These are phyloP conservation scores for Heliocidaris erythrogramma DNA, from an alignment of 35 echinoderm and acorn worm genomes.

Conservation along the genomic window DNA sequence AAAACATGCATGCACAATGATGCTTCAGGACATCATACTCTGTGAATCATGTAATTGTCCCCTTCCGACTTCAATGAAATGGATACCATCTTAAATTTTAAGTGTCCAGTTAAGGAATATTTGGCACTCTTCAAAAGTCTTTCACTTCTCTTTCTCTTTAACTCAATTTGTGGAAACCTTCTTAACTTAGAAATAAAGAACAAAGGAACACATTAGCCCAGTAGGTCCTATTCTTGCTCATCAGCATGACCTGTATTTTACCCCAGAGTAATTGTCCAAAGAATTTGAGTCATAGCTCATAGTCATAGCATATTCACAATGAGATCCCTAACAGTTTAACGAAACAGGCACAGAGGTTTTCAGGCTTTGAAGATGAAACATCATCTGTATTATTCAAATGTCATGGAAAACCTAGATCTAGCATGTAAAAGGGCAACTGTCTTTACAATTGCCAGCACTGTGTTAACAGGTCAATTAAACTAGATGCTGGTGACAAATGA, in stretches of 20 bases:
- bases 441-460: not conserved
- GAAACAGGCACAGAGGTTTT: not conserved
- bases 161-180: not conserved
- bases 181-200: too few relatives aligned
- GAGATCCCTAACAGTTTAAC: not conserved
- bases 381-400: not conserved
- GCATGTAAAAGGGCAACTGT: not conserved
- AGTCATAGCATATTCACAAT: not conserved
- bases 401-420: not conserved
- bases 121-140: not conserved
- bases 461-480: not conserved
- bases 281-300: not conserved
- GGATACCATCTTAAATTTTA: not conserved
- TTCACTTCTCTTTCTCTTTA: not conserved
- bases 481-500: not conserved
- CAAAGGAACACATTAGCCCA: too few relatives aligned
- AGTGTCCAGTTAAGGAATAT: not conserved
- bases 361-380: not conserved
- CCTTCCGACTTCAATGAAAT: not conserved
- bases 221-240: too few relatives aligned
- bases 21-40: not conserved
- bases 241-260: too few relatives aligned
- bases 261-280: not conserved
- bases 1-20: not conserved
- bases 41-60: constrained; percentile 17